Evolutionary conservation across 2,113 vertebrate species (phyloP).

Genomic region (Calyptomena viridis): DNA sequence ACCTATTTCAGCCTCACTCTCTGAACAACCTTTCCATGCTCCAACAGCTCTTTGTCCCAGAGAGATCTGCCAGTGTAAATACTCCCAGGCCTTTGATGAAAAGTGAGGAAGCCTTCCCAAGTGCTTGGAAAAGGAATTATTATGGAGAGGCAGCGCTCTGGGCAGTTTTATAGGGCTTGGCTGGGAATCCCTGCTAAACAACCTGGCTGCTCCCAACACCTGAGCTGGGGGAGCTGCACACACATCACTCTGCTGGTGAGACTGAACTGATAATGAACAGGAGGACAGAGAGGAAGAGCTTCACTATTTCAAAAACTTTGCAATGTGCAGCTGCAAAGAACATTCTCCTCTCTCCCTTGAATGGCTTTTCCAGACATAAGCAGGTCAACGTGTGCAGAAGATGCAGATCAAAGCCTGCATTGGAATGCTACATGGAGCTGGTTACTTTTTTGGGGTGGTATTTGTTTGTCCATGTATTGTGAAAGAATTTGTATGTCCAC

Average conservation of each 20-base stretch:
- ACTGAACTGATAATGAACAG: background rate
- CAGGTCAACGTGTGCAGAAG: background rate
- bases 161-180: background rate
- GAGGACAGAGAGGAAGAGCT: background rate
- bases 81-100: slow-evolving; percentile 15
- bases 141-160: background rate
- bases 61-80: slow-evolving; percentile 35
- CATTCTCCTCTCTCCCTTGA: background rate
- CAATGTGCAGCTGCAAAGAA: background rate
- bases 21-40: background rate
- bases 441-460: background rate
- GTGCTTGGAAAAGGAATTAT: slow-evolving; percentile 17
- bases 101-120: background rate
- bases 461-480: background rate
- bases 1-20: background rate
- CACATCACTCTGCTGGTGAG: background rate
- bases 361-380: background rate
- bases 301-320: background rate
- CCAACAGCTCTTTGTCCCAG: background rate
- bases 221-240: background rate
- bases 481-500: background rate
- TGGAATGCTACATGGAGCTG: background rate
- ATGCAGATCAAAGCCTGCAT: background rate
- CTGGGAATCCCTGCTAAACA: background rate
- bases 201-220: background rate